Evolutionary conservation across 1,140 invertebrate genomes (phyloP).

Genomic region (Tetragonula clypearis): DNA sequence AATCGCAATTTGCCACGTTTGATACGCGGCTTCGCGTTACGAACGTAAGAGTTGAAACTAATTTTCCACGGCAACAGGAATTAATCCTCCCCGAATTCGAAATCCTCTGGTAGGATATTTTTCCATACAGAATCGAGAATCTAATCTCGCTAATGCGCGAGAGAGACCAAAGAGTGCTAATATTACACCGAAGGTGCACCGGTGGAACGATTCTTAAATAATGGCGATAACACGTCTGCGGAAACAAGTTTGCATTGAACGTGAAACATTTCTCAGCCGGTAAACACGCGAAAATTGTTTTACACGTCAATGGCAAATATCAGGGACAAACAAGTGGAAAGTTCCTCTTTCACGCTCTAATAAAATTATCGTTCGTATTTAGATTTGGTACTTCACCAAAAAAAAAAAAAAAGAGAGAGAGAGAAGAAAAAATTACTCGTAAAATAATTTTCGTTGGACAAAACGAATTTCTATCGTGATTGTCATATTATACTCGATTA

Average conservation of each 20-base stretch:
- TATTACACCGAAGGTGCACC: neutral
- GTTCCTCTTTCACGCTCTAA: too few relatives aligned
- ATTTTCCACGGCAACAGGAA: too few relatives aligned
- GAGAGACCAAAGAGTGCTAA: constrained; percentile 8
- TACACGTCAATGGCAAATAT: neutral
- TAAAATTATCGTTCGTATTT: too few relatives aligned
- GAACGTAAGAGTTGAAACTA: too few relatives aligned
- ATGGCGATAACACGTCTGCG: neutral
- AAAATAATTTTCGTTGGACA: neutral
- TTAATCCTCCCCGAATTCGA: too few relatives aligned
- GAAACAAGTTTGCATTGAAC: neutral
- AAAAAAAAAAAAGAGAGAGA: too few relatives aligned
- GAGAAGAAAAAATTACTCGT: neutral
- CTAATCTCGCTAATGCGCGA: too few relatives aligned
- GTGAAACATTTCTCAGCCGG: neutral
- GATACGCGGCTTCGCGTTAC: too few relatives aligned
- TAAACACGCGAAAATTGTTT: neutral
- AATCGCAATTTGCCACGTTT: too few relatives aligned
- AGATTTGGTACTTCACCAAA: neutral
- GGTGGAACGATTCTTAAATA: constrained; percentile 1
- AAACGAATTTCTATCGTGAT: neutral
- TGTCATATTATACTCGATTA: neutral
- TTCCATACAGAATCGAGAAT: too few relatives aligned
- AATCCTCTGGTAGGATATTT: too few relatives aligned
- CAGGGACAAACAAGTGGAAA: neutral